phyloP scores from a whole-genome alignment of 2,113 vertebrate genomes.

The Malurus melanocephalus region DNA sequence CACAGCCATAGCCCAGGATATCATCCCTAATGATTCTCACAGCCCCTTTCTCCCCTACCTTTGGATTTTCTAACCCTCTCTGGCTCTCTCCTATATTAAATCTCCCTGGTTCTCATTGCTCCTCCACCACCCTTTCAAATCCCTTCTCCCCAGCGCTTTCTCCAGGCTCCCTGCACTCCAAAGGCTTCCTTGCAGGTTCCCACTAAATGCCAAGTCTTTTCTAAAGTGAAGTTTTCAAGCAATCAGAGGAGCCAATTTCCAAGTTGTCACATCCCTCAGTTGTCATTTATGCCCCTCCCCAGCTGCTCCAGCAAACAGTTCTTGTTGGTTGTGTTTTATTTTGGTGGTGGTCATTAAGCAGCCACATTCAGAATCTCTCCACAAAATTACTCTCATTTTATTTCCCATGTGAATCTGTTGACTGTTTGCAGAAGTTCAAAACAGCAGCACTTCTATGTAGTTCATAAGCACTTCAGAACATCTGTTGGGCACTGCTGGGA shows the following conservation, averaged over 20 bases:
- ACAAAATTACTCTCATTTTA: constrained; percentile 33
- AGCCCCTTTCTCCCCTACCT: not conserved
- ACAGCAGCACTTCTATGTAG: constrained; percentile 29
- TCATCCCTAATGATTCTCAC: not conserved
- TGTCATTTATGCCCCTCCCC: not conserved
- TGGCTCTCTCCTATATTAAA: not conserved
- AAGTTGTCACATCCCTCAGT: not conserved
- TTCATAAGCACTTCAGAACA: constrained; percentile 20
- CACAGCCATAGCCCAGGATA: not conserved
- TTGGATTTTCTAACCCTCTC: not conserved
- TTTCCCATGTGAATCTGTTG: constrained; percentile 47
- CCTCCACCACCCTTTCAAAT: not conserved
- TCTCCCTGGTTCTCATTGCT: not conserved
- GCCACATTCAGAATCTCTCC: constrained; percentile 8
- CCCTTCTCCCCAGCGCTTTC: not conserved
- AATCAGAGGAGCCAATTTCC: not conserved
- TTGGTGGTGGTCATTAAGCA: constrained; percentile 21
- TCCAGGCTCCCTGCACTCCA: not conserved
- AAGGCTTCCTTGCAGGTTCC: not conserved
- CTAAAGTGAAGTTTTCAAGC: not conserved
- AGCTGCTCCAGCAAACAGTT: not conserved
- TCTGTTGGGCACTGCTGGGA: constrained; percentile 22
- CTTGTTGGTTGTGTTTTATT: constrained; percentile 31
- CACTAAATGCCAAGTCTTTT: not conserved
- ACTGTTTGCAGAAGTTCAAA: constrained; percentile 42